Conservation (phyloP, 2,797 vertebrate genomes). For the Carduelis carduelis region DNA sequence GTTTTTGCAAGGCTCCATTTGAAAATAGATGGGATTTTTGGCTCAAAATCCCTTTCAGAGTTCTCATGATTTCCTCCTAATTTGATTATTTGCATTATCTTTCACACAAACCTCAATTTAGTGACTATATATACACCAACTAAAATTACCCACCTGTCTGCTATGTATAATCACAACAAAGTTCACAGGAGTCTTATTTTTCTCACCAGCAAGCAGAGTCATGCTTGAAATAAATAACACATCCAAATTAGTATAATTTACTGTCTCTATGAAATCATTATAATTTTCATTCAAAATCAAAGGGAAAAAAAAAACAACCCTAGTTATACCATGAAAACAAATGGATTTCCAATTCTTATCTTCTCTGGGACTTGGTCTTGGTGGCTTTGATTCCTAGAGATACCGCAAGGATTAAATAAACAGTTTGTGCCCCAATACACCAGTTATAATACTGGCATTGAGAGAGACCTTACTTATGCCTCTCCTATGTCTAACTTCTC, state of each 20-base stretch:
- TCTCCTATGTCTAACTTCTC: background rate
- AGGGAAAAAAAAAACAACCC: background rate
- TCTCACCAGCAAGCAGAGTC: background rate
- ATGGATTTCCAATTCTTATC: background rate
- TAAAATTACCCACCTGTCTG: background rate
- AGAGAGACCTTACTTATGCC: background rate
- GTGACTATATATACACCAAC: background rate
- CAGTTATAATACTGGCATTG: background rate
- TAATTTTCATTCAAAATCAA: background rate
- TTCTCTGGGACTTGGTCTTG: background rate
- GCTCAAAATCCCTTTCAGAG: background rate
- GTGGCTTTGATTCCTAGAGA: background rate
- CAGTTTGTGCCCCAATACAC: background rate
- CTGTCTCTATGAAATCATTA: background rate
- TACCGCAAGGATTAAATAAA: background rate
- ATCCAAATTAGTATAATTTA: background rate
- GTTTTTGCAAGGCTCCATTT: background rate
- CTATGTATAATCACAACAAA: background rate
- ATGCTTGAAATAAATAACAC: background rate
- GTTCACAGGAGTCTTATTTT: background rate
- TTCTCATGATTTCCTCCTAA: background rate
- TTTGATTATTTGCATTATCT: background rate
- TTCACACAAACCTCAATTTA: background rate
- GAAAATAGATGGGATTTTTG: background rate
- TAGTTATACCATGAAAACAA: background rate